Evolutionary conservation across 2,113 vertebrate genomes (phyloP).

Genomic region (Anarrhichthys ocellatus): DNA sequence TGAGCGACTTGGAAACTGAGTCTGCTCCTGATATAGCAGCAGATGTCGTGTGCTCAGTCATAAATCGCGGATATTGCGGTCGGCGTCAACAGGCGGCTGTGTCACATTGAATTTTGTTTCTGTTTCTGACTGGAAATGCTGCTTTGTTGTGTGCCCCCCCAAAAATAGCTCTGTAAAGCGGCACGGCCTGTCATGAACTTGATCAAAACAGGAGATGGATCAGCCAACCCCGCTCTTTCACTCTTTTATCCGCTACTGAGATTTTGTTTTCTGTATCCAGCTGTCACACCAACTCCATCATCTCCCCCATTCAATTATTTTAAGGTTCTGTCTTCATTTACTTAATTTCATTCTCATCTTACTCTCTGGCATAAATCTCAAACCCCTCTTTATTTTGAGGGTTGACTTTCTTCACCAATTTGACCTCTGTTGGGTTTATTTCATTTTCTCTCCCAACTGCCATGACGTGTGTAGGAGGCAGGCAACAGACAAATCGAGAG

Average conservation of each 20-base stretch:
- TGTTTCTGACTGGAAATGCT: conserved; percentile 66
- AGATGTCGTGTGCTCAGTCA: conserved; percentile 51
- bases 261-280: conserved; percentile 37
- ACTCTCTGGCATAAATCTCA: neutral
- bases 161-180: conserved; percentile 29
- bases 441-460: conserved; percentile 25
- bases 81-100: conserved; percentile 50
- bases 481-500: conserved; percentile 43
- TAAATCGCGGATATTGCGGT: conserved; percentile 68
- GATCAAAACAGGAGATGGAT: conserved; percentile 69
- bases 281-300: neutral
- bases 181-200: conserved; percentile 10
- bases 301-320: neutral
- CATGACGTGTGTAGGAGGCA: conserved; percentile 44
- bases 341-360: neutral
- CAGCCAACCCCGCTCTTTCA: conserved; percentile 37
- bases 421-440: conserved; percentile 29
- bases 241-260: conserved; percentile 42
- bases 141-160: conserved; percentile 39
- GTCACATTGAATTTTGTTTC: conserved; percentile 62
- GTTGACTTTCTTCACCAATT: conserved; percentile 12
- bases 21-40: conserved; percentile 70
- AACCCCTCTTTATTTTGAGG: neutral
- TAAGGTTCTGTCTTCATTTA: conserved; percentile 12
- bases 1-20: conserved; percentile 36